These are phyloP conservation scores for Caenorhabditis tropicalis DNA, from an alignment of 1,140 invertebrate species.

Conservation along the genomic window DNA sequence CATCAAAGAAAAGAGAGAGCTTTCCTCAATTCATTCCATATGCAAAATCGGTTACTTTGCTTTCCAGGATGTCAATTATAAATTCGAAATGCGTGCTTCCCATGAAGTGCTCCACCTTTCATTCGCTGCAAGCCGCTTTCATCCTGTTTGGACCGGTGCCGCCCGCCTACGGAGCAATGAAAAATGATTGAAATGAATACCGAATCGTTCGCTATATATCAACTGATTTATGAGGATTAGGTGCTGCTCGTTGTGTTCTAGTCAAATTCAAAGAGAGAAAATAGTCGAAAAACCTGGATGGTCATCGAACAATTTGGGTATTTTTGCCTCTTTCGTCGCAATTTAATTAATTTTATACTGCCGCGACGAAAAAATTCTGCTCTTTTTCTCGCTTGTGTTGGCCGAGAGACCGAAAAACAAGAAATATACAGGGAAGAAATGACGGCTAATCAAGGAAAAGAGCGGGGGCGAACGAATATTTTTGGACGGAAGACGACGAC, in stretches of 20 bases:
- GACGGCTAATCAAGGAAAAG: constrained; percentile 22
- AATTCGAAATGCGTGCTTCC: constrained; percentile 24
- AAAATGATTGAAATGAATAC: neutral
- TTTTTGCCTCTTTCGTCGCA: neutral
- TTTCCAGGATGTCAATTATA: constrained; percentile 37
- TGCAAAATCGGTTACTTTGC: constrained; percentile 19
- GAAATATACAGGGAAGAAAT: neutral
- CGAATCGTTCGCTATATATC: neutral
- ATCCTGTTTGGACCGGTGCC: no score
- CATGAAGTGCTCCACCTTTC: neutral
- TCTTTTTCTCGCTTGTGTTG: neutral
- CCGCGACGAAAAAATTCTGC: neutral
- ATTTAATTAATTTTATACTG: constrained; percentile 35
- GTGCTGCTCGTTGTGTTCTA: no score
- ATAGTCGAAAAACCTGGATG: neutral
- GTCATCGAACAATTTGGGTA: neutral
- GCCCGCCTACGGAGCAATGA: neutral
- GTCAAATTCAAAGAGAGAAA: no score
- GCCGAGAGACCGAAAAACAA: neutral
- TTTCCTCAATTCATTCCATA: constrained; percentile 12
- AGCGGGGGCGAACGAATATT: neutral
- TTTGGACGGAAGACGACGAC: neutral
- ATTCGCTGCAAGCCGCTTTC: no score
- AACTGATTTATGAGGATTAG: neutral
- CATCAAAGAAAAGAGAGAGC: no score